Evolutionary conservation across 2,113 vertebrate genomes (phyloP).

Genomic region (Indri indri): DNA sequence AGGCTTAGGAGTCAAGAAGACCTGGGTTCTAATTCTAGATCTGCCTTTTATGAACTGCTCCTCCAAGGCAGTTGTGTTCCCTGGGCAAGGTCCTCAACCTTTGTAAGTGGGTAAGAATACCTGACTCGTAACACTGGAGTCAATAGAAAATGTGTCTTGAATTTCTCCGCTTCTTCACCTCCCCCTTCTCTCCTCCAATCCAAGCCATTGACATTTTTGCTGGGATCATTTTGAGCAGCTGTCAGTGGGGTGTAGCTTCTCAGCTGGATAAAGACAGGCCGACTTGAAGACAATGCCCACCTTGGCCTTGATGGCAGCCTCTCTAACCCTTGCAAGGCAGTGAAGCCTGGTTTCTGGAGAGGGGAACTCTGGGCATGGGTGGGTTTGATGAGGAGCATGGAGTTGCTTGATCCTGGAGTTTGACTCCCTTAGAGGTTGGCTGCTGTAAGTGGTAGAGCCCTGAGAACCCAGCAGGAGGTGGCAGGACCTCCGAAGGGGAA

Average conservation of each 20-base stretch:
- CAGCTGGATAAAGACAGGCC: neutral
- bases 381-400: neutral
- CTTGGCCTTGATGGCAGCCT: neutral
- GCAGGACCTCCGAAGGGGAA: neutral
- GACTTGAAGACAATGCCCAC: neutral
- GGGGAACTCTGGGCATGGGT: too few relatives aligned
- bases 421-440: neutral
- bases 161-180: neutral
- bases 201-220: neutral
- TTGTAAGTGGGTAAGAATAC: neutral
- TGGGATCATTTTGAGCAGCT: neutral
- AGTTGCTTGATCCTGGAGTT: neutral
- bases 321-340: neutral
- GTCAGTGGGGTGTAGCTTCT: neutral
- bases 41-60: neutral
- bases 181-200: neutral
- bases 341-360: neutral
- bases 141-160: neutral
- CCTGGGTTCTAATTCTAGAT: neutral
- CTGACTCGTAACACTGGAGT: neutral
- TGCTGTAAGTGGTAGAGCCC: neutral
- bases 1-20: neutral
- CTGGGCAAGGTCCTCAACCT: neutral
- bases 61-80: neutral
- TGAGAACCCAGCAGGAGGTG: neutral